Conservation (phyloP, 2,113 vertebrate species). For the Pterocles burchelli region DNA sequence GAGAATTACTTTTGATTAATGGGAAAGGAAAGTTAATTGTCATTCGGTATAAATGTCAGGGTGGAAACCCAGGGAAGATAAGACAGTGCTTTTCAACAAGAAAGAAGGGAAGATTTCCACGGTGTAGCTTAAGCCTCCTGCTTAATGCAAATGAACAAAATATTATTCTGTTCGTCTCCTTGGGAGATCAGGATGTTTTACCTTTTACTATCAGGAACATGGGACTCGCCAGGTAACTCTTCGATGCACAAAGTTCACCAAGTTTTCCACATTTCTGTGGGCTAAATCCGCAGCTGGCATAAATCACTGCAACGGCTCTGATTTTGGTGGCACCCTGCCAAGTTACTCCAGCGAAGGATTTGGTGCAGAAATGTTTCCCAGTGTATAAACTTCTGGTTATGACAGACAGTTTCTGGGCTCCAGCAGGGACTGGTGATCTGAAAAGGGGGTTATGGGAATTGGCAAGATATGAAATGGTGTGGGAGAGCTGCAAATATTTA, state of each 20-base stretch:
- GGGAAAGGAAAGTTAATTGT: constrained; percentile 42
- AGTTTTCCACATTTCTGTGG: neutral
- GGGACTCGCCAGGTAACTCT: neutral
- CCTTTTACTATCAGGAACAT: neutral
- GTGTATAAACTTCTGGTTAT: constrained; percentile 56
- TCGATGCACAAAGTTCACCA: neutral
- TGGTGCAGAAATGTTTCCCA: constrained; percentile 61
- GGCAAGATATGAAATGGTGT: constrained; percentile 53
- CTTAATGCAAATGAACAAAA: neutral
- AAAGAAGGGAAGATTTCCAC: constrained; percentile 1
- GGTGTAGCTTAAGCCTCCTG: neutral
- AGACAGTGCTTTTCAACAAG: constrained; percentile 6
- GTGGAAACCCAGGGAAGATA: constrained; percentile 19
- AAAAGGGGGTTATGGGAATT: constrained; percentile 52
- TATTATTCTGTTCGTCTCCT: neutral
- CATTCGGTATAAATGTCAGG: constrained; percentile 34
- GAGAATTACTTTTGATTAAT: constrained; percentile 50
- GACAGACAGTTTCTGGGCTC: constrained; percentile 62
- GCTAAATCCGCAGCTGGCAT: constrained; percentile 33
- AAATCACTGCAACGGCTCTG: constrained; percentile 16
- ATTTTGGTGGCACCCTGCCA: constrained; percentile 33
- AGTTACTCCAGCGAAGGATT: constrained; percentile 16
- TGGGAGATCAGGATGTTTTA: neutral
- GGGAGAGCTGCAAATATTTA: constrained; percentile 55
- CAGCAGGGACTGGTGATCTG: constrained; percentile 11